phyloP scores from a whole-genome alignment of 2,113 vertebrate species.

The Cathartes aura region DNA sequence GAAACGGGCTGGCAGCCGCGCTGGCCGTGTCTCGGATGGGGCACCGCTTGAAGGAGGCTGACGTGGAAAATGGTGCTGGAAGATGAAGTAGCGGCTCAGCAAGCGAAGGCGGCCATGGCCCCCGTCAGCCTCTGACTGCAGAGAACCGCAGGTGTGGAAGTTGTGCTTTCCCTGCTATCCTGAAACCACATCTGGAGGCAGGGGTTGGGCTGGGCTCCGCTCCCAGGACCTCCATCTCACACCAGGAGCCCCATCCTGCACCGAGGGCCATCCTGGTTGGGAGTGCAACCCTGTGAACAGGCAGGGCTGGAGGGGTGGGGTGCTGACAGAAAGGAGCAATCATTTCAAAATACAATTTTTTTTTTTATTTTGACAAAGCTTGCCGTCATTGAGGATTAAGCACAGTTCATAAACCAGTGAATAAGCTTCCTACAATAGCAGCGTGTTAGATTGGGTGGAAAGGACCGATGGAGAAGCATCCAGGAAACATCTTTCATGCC shows the following conservation, averaged over 20 bases:
- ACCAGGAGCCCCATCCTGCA: background rate
- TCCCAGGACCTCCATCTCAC: background rate
- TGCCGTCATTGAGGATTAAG: conserved; percentile 80
- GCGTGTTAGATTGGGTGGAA: conserved; percentile 78
- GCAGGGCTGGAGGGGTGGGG: background rate
- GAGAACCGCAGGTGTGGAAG: background rate
- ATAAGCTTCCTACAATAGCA: conserved; percentile 81
- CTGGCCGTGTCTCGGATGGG: rapidly evolving
- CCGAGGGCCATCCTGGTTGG: background rate
- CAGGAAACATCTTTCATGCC: conserved; percentile 92
- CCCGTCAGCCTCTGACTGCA: background rate
- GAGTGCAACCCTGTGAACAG: background rate
- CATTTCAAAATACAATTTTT: conserved; percentile 47
- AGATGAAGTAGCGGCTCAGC: rapidly evolving
- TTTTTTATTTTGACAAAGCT: conserved; percentile 60
- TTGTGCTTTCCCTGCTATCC: background rate
- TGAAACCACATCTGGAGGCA: background rate
- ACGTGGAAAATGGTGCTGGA: background rate
- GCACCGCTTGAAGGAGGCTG: background rate
- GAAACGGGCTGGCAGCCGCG: rapidly evolving
- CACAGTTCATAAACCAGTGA: conserved; percentile 80
- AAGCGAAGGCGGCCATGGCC: rapidly evolving
- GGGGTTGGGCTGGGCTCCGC: background rate
- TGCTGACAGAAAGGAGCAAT: conserved; percentile 68
- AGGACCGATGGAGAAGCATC: conserved; percentile 76